phyloP scores from a whole-genome alignment of 1,140 invertebrate genomes.

The Nasonia giraulti region DNA sequence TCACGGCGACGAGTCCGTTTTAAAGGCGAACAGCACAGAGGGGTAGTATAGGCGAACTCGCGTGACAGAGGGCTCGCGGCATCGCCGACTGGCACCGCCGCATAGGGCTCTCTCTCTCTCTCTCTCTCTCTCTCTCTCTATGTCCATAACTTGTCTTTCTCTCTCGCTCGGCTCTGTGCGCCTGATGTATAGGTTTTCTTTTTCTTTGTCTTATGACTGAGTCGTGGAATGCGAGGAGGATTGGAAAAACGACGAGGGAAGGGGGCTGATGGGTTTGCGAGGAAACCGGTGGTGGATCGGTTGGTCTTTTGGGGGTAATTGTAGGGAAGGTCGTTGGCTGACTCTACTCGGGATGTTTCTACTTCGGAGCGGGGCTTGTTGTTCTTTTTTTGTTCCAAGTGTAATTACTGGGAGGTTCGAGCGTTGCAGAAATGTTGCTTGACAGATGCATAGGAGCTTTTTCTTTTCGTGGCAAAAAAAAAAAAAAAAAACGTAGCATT shows the following conservation, averaged over 20 bases:
- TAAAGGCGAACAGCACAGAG: background rate
- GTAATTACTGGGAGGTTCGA: too few species aligned
- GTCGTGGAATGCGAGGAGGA: background rate
- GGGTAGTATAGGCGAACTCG: slow-evolving; percentile 53
- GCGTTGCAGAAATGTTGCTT: too few species aligned
- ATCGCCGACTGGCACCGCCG: slow-evolving; percentile 70
- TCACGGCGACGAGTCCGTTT: slow-evolving; percentile 1
- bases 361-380: too few species aligned
- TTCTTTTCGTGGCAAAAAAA: too few species aligned
- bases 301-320: background rate
- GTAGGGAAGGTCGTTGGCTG: background rate
- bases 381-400: too few species aligned
- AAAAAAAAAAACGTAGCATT: too few species aligned
- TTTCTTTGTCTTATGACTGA: background rate
- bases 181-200: background rate
- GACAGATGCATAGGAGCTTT: too few species aligned
- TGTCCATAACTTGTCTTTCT: background rate
- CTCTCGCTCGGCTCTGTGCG: background rate
- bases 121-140: background rate
- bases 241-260: background rate
- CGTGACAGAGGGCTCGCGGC: slow-evolving; percentile 66
- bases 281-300: too few species aligned
- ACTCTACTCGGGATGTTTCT: too few species aligned
- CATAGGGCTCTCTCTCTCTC: background rate
- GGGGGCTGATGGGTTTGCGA: too few species aligned